Evolutionary conservation across 2,113 vertebrate species (phyloP), one percentile per base, ranked within the genome.

Genomic region (Marmota monax): DNA sequence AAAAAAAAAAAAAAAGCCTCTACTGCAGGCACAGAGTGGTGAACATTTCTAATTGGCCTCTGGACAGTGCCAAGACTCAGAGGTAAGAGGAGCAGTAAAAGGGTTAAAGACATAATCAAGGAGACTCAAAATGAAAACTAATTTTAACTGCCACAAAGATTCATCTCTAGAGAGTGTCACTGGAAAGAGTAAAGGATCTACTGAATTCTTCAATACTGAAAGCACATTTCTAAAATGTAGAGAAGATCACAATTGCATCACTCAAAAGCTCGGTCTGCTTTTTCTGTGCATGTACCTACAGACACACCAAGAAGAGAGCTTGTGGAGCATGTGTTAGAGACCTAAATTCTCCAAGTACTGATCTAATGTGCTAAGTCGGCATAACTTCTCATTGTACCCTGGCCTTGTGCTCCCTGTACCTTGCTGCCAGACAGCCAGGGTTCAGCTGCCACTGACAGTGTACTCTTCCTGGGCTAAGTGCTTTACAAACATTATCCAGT

Each of bases 51-150:
- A 96, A 96, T 82, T 92, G 93, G 84, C 79, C 73, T 92, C 77
- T 80, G 39, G 23, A 84, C 84, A 77, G 65, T 73, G 67, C 76
- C 94, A 96, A 95, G 86, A 84, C 78, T 94, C 91, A 27, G 45
- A 87, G 58, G 29, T 94, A 88, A 27, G 45, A 87, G 58, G 29
- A 45, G 67, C 42, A 10, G 37, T 89, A 80, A 94, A 94, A 72
- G 92, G 74, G 39, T 76, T 85, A 84, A 85, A 95, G 48, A 87
- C 58, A 87, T 73, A 91, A 94, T 82, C 77, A 93, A 86, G 90
- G 61, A 95, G 80, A 93, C 65, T 93, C 80, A 32, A 84, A 94
- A 93, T 84, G 78, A 92, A 94, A 96, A 95, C 76, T 73, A 53
- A 96, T 76, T 92, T 92, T 53, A 87, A n/a, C 91, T 91, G 67